Base-by-base conservation (phyloP, 2,888 invertebrate species). In the Capitulum mitella region DNA sequence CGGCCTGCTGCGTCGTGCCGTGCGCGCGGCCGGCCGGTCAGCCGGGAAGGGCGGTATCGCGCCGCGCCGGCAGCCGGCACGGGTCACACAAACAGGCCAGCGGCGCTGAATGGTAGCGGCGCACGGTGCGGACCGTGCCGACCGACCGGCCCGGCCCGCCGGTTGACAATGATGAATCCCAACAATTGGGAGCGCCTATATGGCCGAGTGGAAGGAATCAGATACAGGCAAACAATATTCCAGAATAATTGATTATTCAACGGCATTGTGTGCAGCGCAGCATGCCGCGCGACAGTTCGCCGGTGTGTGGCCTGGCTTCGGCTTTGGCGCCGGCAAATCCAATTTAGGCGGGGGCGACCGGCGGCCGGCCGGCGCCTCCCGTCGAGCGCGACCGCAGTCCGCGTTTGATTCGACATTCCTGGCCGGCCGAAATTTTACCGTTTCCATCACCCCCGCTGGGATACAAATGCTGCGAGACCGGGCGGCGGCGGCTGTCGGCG, bases 321-420 rank as follows among this genome's bases (percentile, higher is more conserved):
- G 70, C 70, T 70, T 40, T 26, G 70, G 40, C 2, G 70, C 14
- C 40, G 37, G 37, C 22, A 19, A 70, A 70, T 61, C 61, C 61
- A 61, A 61, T 61, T 61, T 61, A 34, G 14, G 1, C 32, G 16
- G 16, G 32, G 34, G 29, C 8, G 61, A 34, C 3, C 61, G 34
- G 32, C 32, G 16, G 32, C 32, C 0, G n/a, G 64, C 6, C 37
- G 32, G 32, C 29, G 64, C 64, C 70, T 3, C 70, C 70, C 40
- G 70, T 22, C 0, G 70, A 37, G 70, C 16, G 6, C 32, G 8
- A 14, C 10, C 70, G 10, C 34, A 6, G 70, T 40, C 34, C 19
- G 22, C 37, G 40, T 70, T 70, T 70, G 70, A 70, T 70, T 70
- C 70, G 37, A 37, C 70, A 70, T 70, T 70, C 70, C 70, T 70